Percentiles rank a stretch among this genome's conserved stretches.
These are phyloP conservation scores for Brevimyrus niger DNA, from an alignment of 2,113 vertebrate species.

Conservation along the genomic window DNA sequence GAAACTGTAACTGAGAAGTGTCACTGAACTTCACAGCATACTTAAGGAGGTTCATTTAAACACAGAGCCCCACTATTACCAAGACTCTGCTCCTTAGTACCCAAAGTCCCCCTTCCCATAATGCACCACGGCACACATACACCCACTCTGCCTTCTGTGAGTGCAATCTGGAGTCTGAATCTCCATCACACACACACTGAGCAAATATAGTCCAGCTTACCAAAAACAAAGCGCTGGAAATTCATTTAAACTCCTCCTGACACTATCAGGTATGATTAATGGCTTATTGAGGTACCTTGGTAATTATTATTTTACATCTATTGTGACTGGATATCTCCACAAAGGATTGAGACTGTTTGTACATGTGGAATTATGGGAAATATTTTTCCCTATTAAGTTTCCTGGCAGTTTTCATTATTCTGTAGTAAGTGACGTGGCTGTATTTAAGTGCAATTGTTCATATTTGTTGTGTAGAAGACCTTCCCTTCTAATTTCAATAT, in stretches of 20 bases:
- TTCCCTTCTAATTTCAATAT: neutral
- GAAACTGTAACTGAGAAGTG: neutral
- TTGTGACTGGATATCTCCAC: neutral
- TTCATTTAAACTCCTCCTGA: neutral
- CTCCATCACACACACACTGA: neutral
- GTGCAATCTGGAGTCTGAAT: slow-evolving; percentile 2
- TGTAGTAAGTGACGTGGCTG: neutral
- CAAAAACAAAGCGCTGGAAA: neutral
- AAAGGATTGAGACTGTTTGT: neutral
- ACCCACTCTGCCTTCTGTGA: slow-evolving; percentile 8
- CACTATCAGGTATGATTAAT: slow-evolving; percentile 11
- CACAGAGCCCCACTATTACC: neutral
- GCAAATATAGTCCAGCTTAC: neutral
- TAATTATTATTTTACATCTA: neutral
- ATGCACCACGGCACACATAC: neutral
- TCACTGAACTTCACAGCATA: neutral
- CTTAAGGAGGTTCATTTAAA: neutral
- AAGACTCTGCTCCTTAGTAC: neutral
- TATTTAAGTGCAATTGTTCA: neutral
- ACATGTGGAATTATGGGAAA: neutral
- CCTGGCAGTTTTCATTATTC: neutral
- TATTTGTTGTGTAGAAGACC: neutral
- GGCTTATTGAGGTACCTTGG: neutral
- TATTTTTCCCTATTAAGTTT: neutral
- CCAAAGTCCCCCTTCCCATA: neutral